Conservation (phyloP, 2,113 vertebrate genomes). For the Laticauda colubrina region DNA sequence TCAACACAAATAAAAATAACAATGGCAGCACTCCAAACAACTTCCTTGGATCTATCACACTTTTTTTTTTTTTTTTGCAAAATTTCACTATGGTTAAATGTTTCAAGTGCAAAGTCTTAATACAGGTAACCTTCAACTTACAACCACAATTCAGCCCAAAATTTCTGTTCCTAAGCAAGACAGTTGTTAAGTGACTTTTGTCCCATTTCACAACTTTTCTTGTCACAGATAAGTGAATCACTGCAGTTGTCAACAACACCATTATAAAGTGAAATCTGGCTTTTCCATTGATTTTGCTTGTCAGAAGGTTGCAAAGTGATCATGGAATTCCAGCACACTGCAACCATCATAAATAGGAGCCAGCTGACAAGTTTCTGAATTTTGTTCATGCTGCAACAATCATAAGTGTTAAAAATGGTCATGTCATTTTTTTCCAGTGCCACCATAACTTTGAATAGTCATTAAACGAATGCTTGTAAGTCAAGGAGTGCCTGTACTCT, state of each 20-base stretch:
- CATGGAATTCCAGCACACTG: too few relatives aligned
- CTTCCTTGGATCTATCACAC: background rate
- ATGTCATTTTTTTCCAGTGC: too few relatives aligned
- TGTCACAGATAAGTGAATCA: background rate
- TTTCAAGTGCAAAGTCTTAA: background rate
- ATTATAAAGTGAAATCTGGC: background rate
- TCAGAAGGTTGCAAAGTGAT: too few relatives aligned
- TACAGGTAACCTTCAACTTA: background rate
- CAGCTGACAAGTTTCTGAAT: too few relatives aligned
- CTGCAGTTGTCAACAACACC: background rate
- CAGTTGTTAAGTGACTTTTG: background rate
- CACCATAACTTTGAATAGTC: too few relatives aligned
- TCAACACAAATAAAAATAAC: background rate
- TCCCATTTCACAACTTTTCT: background rate
- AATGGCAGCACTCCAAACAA: background rate
- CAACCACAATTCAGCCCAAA: background rate
- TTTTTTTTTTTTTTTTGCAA: background rate
- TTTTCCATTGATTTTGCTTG: background rate
- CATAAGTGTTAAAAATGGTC: too few relatives aligned
- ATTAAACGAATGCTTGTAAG: too few relatives aligned
- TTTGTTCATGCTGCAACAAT: too few relatives aligned
- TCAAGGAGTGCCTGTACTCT: background rate
- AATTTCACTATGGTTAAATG: background rate
- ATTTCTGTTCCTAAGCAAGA: background rate
- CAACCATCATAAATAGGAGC: too few relatives aligned